Percentiles rank a stretch among this genome's conserved stretches.
Evolutionary conservation across 2,888 invertebrate species (phyloP).

Genomic region (Stegophylla sp.): DNA sequence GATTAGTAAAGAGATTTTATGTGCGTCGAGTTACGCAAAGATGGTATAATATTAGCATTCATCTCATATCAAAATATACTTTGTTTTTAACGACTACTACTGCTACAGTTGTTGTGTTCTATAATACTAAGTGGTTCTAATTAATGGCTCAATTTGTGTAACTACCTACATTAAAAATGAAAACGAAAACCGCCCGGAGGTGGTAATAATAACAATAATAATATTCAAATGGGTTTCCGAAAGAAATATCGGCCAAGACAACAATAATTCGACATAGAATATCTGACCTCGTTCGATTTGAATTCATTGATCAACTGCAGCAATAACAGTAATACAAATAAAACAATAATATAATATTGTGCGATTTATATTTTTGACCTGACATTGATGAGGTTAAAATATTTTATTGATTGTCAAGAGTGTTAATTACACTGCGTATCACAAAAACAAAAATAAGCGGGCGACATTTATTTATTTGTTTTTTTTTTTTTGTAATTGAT

Average conservation of each 20-base stretch:
- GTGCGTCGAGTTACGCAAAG: no score
- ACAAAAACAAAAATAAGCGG: no score
- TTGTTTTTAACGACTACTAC: no score
- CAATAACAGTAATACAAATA: background rate
- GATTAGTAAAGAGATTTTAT: no score
- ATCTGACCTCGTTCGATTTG: slow-evolving; percentile 27
- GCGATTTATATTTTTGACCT: slow-evolving; percentile 22
- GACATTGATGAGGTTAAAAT: background rate
- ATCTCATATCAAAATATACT: no score
- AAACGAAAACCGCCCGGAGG: background rate
- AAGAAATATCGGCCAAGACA: background rate
- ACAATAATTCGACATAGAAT: background rate
- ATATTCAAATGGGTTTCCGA: no score
- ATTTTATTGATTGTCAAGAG: slow-evolving; percentile 35
- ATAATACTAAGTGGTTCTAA: no score
- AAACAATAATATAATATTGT: background rate
- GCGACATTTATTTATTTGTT: background rate
- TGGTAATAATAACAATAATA: background rate
- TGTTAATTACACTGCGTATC: slow-evolving; percentile 1
- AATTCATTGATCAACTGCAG: slow-evolving; percentile 14
- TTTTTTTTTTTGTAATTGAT: background rate
- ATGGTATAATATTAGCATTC: no score
- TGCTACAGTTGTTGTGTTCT: no score
- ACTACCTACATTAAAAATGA: no score
- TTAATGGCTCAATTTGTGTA: no score